These are phyloP conservation scores for Chlamydotis undulata DNA, from an alignment of 2,113 vertebrate species.

Conservation along the genomic window DNA sequence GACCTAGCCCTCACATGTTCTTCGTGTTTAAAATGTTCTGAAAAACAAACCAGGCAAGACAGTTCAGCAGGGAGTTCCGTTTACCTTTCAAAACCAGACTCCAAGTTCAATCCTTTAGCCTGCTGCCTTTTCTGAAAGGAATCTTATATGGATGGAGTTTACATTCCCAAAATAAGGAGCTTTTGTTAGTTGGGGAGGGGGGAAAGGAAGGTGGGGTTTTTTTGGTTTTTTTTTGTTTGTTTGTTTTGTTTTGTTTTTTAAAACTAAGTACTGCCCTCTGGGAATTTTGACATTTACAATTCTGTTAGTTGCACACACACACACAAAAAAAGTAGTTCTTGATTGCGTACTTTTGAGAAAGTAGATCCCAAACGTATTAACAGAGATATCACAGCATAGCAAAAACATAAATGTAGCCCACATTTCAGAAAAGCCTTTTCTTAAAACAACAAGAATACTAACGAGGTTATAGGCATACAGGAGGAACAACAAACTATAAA, in stretches of 20 bases:
- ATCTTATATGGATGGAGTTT: background rate
- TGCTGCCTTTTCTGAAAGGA: background rate
- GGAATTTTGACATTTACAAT: background rate
- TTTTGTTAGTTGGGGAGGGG: background rate
- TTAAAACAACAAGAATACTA: background rate
- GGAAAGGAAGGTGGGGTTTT: too few relatives aligned
- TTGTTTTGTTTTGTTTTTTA: background rate
- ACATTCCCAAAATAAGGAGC: background rate
- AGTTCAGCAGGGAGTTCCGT: background rate
- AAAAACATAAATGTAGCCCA: background rate
- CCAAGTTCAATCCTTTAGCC: background rate
- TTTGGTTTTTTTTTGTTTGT: too few relatives aligned
- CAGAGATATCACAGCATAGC: background rate
- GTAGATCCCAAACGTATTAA: background rate
- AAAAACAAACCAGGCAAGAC: slow-evolving; percentile 26
- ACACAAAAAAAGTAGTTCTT: background rate
- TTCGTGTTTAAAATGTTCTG: background rate
- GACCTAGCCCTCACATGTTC: background rate
- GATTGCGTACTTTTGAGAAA: background rate
- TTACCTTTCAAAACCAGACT: background rate
- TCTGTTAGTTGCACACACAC: background rate
- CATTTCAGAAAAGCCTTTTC: background rate
- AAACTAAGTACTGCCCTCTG: background rate
- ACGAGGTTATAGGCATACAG: background rate
- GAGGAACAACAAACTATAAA: background rate